Base-by-base conservation (phyloP, 2,113 vertebrate species). In the Rhinoderma darwinii region DNA sequence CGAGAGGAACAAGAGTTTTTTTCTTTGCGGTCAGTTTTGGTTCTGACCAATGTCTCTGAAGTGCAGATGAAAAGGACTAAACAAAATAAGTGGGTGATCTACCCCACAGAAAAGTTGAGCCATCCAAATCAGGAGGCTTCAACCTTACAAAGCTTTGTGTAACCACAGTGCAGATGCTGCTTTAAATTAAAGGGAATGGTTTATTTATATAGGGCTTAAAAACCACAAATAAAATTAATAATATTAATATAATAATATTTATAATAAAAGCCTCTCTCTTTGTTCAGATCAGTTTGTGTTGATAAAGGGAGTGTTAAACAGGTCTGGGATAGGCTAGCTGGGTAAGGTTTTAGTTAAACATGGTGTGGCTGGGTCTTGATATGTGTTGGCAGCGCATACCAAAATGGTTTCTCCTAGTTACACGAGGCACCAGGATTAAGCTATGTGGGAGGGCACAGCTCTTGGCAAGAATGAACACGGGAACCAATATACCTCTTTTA, bases 401-500 rank as follows among this genome's bases (percentile, higher is more conserved):
- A 59, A 74, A n/a, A 50, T 78, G 14, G 27, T 86, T 37, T 41
- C 41, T 50, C 54, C 54, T 63, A 39, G 63, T 25, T 50, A 10
- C n/a, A 11, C 85, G 39, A n/a, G 86, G 76, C 84, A 81, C 61
- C 44, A 61, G 77, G 66, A 37, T 82, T 75, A 87, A 87, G 86
- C 86, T 87, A 63, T 61, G 68, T 41, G 51, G 35, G 32, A 43
- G 63, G 77, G 85, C 47, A 73, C 63, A 86, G 77, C 51, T 61
- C 41, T 87, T 82, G 86, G 79, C 86, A 82, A 82, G 50, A 47
- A 72, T 54, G 68, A 59, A 59, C 35, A 27, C 72, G 70, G 77
- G 70, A 89, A 88, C 73, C 32, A 44, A 44, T 81, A 54, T 68
- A 70, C 74, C 5, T 20, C 0, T 2, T 91, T 99, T 95, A 99